Evolutionary conservation across 2,888 invertebrate species (phyloP), one percentile per base, ranked within the genome.

Genomic region (Drosophila prostipennis): DNA sequence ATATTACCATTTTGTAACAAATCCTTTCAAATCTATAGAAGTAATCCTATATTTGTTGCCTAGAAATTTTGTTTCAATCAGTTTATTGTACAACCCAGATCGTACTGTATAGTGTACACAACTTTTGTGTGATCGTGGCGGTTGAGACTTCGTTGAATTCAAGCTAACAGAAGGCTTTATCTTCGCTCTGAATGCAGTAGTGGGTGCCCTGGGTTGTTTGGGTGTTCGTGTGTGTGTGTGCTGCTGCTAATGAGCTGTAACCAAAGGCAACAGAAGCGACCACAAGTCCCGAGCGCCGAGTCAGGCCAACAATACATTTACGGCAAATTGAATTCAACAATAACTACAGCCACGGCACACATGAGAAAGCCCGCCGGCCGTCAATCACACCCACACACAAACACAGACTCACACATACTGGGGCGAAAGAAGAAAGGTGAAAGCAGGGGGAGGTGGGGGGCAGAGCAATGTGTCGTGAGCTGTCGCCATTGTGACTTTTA

Each of bases 181-280:
- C 52, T 63, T 37, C 36, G 34, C 26, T 52, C 40, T 57, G 57
- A 43, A 37, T 10, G 34, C 4, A 19, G 3, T 6, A 7, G 10
- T 37, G 36, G 13, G 2, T 14, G 14, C 10, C n/a, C 26, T 26
- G 26, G 23, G 43, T 19, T n/a, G 16, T 14, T 19, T 11, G 19
- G 2, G 5, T 26, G 26, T 37, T 14, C 36, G 34, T 3, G 5
- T 36, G 26, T 37, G 19, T 43, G 34, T 45, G 64, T 14, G 43
- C 64, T 63, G 43, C 29, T 60, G 84, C 76, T 80, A 84, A 89
- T 87, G 84, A 87, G 69, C 64, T 80, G 74, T 65, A 63, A 63
- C 69, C 40, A 83, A 78, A 70, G 65, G 74, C 56, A 74, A 71
- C 71, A 65, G 73, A 42, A 64, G 54, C 71, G 68, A 56, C 74